These are phyloP conservation scores for Falcunculus frontatus DNA, from an alignment of 2,113 vertebrate genomes.

Conservation along the genomic window DNA sequence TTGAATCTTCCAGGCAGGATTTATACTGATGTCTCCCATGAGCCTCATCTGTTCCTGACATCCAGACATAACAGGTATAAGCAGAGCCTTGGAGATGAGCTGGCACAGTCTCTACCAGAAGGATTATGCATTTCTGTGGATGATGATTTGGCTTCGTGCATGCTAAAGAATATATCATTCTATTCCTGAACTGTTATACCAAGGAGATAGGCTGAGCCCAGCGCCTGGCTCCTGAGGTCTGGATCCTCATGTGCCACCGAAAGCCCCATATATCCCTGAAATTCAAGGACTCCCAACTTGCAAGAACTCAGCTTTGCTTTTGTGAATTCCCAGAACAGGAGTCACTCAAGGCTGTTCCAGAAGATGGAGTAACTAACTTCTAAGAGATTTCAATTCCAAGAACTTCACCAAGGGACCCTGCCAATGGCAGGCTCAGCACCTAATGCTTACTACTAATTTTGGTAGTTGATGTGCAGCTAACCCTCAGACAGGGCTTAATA, in stretches of 20 bases:
- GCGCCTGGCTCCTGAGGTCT: not conserved
- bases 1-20: conserved; percentile 18
- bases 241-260: not conserved
- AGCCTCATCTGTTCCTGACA: not conserved
- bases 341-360: not conserved
- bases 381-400: not conserved
- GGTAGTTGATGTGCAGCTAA: not conserved
- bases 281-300: not conserved
- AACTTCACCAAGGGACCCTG: not conserved
- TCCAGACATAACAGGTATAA: conserved; percentile 31
- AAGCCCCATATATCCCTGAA: not conserved
- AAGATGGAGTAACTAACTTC: not conserved
- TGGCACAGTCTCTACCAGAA: conserved; percentile 15
- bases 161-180: not conserved
- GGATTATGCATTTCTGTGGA: conserved; percentile 9
- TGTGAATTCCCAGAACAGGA: not conserved
- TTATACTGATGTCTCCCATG: not conserved
- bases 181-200: not conserved
- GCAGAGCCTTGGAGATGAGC: conserved; percentile 4
- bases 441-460: not conserved
- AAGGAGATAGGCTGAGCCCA: not conserved
- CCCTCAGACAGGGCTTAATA: not conserved
- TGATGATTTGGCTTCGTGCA: not conserved
- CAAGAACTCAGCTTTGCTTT: not conserved
- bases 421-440: not conserved